phyloP scores from a whole-genome alignment of 2,113 vertebrate genomes.

The Hyla sarda region DNA sequence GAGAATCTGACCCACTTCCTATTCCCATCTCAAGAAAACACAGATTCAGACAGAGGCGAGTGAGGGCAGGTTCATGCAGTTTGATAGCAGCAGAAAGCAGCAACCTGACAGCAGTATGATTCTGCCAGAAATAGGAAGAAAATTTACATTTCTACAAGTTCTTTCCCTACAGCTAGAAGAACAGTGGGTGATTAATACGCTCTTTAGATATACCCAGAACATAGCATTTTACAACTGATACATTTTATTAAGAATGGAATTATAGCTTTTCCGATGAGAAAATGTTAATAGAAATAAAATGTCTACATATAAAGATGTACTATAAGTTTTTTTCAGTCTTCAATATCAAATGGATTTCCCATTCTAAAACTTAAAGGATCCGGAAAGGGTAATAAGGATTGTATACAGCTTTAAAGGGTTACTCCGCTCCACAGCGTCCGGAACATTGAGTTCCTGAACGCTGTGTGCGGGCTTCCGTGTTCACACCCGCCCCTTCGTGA shows the following conservation, averaged over 20 bases:
- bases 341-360: not conserved
- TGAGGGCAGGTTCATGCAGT: slow-evolving; percentile 44
- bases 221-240: not conserved
- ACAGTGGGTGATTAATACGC: slow-evolving; percentile 14
- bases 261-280: not conserved
- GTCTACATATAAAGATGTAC: not conserved
- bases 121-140: slow-evolving; percentile 20
- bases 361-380: no score
- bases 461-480: no score
- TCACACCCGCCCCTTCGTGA: no score
- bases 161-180: slow-evolving; percentile 38
- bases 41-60: slow-evolving; percentile 52
- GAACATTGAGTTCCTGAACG: no score
- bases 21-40: slow-evolving; percentile 45
- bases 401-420: no score
- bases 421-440: no score
- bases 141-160: slow-evolving; percentile 38
- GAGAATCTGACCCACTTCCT: slow-evolving; percentile 51
- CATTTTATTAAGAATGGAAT: slow-evolving; percentile 15
- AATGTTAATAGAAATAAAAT: not conserved
- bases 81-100: slow-evolving; percentile 53
- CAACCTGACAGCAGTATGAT: slow-evolving; percentile 51
- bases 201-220: not conserved
- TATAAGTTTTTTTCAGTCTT: not conserved
- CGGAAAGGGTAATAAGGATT: no score